Conservation (phyloP, 1,140 invertebrate species). For the Drosophila ambigua region DNA sequence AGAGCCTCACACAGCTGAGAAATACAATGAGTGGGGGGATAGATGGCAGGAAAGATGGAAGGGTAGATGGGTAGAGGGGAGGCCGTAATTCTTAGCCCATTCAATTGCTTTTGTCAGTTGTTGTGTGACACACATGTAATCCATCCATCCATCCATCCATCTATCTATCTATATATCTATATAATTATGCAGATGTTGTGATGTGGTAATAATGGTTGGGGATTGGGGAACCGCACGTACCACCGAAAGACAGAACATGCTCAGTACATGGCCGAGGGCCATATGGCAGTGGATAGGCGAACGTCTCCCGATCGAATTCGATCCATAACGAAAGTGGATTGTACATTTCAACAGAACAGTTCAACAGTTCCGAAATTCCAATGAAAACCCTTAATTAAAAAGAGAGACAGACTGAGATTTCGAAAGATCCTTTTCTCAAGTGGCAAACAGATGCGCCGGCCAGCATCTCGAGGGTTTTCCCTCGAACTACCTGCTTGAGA, state of each 20-base stretch:
- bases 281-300: constrained; percentile 18
- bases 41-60: too few species aligned
- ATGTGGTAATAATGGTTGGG: constrained; percentile 41
- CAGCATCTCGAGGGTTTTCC: background rate
- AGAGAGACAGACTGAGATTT: constrained; percentile 27
- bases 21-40: constrained; percentile 4
- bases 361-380: constrained; percentile 26
- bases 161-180: constrained; percentile 5
- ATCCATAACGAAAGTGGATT: constrained; percentile 14
- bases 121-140: constrained; percentile 45
- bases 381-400: constrained; percentile 32
- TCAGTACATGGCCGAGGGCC: constrained; percentile 25
- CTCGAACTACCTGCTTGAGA: constrained; percentile 32
- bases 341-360: constrained; percentile 28
- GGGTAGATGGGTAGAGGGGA: background rate
- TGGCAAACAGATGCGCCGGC: constrained; percentile 41
- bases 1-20: background rate
- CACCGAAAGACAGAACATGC: constrained; percentile 3
- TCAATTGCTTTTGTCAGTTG: constrained; percentile 24
- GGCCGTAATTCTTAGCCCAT: background rate
- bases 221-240: constrained; percentile 45
- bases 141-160: constrained; percentile 33
- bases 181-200: constrained; percentile 35
- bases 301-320: constrained; percentile 22
- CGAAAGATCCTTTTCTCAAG: constrained; percentile 41